Evolutionary conservation across 2,888 invertebrate species (phyloP), one percentile per base, ranked within the genome.

Genomic region (Luperina nickerlii): DNA sequence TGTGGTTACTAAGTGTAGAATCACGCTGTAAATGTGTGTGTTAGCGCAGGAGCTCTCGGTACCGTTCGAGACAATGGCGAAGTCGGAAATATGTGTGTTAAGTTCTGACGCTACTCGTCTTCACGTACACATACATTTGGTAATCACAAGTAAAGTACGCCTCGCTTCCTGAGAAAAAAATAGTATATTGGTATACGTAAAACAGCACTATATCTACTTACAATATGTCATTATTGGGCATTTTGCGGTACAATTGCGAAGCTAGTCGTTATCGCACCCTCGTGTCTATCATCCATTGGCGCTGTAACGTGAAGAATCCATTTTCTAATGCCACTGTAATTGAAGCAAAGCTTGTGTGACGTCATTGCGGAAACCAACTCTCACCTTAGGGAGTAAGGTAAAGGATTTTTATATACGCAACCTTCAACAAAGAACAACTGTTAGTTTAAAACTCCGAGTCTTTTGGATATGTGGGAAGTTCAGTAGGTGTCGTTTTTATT

Each of bases 361-460:
- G 68, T 76, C 71, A 69, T 45, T 82, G 77, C 60, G 79, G 77
- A 74, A 78, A 79, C 74, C 51, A 76, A 84, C 48, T 78, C 57
- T 67, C 69, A 81, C 72, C 65, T 74, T 60, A 66, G 38, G 68
- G 66, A 80, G 62, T 51, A 69, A 63, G 68, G 77, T 74, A 78
- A 81, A 80, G 57, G 66, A 69, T 76, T 81, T 79, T 85, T 85
- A 83, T 69, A 75, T 70, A 69, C 45, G 48, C 20, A 71, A 76
- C 73, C 76, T 88, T 88, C 72, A 88, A 87, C 87, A 85, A 87
- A 83, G 85, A 88, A 87, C 78, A 83, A 83, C 83, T 74, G 75
- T 87, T 87, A 78, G 78, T 77, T 24, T 66, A 65, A 87, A 84
- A 80, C 57, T 82, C 79, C 57, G 70, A 77, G 69, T 76, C 72